Conservation (phyloP, 2,888 invertebrate genomes). For the Hyalella azteca region DNA sequence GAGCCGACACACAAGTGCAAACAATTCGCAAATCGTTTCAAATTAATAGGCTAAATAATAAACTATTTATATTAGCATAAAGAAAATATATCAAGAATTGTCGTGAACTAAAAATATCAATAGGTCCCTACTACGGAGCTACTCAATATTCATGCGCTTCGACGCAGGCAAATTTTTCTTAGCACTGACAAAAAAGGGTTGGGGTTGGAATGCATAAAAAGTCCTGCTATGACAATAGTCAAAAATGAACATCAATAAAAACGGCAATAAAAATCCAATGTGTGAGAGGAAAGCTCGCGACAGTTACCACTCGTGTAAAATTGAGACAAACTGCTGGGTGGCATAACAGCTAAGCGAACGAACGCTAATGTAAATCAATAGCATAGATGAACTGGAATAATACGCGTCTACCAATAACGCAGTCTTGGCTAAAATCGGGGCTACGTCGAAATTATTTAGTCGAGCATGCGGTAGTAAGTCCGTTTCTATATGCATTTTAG, state of each 20-base stretch:
- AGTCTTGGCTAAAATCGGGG: no score
- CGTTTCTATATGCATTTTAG: no score
- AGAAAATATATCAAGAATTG: no score
- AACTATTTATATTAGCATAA: no score
- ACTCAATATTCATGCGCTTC: slow-evolving; percentile 20
- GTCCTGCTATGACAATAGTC: background rate
- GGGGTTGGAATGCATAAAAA: slow-evolving; percentile 38
- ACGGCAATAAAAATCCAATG: slow-evolving; percentile 33
- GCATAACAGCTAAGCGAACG: slow-evolving; percentile 4
- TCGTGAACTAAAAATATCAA: no score
- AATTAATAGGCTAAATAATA: no score
- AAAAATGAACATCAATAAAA: slow-evolving; percentile 39
- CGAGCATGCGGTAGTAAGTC: no score
- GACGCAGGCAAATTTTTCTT: background rate
- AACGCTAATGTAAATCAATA: background rate
- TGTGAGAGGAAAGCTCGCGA: slow-evolving; percentile 20
- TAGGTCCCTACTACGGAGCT: no score
- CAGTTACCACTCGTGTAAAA: slow-evolving; percentile 35
- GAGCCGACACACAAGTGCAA: no score
- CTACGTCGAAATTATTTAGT: no score
- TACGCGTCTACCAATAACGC: no score
- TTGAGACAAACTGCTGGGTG: slow-evolving; percentile 16
- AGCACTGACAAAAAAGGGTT: background rate
- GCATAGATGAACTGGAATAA: slow-evolving; percentile 28
- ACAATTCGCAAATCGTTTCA: no score